Percentiles rank a stretch among this genome's conserved stretches.
Conservation (phyloP, 1,140 invertebrate genomes). For the Pomacea maculata region DNA sequence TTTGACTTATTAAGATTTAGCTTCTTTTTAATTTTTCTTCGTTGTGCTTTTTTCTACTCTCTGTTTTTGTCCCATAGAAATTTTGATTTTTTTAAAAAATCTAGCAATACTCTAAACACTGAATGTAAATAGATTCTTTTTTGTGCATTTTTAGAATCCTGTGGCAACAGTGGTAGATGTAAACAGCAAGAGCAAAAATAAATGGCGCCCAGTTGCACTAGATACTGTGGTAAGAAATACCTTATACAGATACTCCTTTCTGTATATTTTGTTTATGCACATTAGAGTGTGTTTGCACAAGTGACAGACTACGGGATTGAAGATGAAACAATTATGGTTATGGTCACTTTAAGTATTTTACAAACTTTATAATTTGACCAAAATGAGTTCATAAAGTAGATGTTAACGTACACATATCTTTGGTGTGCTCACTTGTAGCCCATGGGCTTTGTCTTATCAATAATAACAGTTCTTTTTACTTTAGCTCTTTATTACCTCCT, state of each 20-base stretch:
- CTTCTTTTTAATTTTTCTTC: neutral
- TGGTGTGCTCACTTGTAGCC: no score
- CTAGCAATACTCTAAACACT: no score
- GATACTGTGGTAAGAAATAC: constrained; percentile 87
- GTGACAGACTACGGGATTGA: no score
- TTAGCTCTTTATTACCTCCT: no score
- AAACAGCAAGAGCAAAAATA: constrained; percentile 88
- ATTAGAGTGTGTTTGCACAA: no score
- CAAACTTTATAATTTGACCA: no score
- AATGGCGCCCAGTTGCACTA: constrained; percentile 94
- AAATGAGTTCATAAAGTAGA: no score
- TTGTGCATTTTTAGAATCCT: constrained; percentile 70
- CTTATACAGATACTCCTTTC: neutral
- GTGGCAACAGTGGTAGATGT: constrained; percentile 84
- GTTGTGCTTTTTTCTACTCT: constrained; percentile 3
- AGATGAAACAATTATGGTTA: no score
- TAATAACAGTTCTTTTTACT: no score
- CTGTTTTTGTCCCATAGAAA: neutral
- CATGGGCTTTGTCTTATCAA: no score
- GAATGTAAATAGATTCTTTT: neutral
- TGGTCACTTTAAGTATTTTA: no score
- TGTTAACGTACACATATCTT: no score
- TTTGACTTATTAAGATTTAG: neutral
- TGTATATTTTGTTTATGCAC: neutral
- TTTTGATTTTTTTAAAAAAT: neutral